These are phyloP conservation scores for Drosophila tristis DNA, from an alignment of 1,140 invertebrate species.

Conservation along the genomic window DNA sequence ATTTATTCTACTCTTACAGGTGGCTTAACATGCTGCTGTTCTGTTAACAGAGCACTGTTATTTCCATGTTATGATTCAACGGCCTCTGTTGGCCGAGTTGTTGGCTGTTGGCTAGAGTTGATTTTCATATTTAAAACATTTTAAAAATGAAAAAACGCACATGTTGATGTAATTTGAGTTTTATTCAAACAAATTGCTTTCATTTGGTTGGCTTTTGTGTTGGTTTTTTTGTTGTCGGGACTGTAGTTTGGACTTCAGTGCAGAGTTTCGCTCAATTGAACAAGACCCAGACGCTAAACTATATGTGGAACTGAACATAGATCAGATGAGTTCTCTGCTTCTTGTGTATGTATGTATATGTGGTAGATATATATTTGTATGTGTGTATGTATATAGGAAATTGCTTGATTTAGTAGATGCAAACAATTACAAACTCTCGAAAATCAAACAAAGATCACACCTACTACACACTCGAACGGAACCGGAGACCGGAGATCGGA, in stretches of 20 bases:
- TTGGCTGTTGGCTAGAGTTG: too few species aligned
- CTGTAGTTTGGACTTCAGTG: slow-evolving; percentile 25
- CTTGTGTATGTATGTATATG: slow-evolving; percentile 1
- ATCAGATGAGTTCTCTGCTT: slow-evolving; percentile 28
- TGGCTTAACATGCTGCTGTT: too few species aligned
- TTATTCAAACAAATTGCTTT: slow-evolving; percentile 70
- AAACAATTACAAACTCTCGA: slow-evolving; percentile 25
- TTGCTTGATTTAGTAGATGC: slow-evolving; percentile 26
- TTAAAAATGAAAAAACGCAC: slow-evolving; percentile 18
- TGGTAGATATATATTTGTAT: not conserved
- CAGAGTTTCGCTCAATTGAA: not conserved
- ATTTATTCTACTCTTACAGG: too few species aligned
- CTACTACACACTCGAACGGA: not conserved
- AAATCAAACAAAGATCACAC: slow-evolving; percentile 17
- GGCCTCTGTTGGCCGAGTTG: too few species aligned
- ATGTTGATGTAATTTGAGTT: slow-evolving; percentile 47
- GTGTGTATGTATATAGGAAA: not conserved
- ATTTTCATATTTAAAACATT: too few species aligned
- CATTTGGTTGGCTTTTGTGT: slow-evolving; percentile 57
- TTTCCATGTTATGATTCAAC: too few species aligned
- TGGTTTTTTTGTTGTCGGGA: slow-evolving; percentile 17
- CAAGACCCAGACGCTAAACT: slow-evolving; percentile 14
- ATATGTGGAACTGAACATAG: slow-evolving; percentile 31
- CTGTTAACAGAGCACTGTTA: too few species aligned
- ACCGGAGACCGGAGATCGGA: too few species aligned